These are phyloP conservation scores for Spodoptera litura DNA, from an alignment of 1,140 invertebrate species.

Conservation along the genomic window DNA sequence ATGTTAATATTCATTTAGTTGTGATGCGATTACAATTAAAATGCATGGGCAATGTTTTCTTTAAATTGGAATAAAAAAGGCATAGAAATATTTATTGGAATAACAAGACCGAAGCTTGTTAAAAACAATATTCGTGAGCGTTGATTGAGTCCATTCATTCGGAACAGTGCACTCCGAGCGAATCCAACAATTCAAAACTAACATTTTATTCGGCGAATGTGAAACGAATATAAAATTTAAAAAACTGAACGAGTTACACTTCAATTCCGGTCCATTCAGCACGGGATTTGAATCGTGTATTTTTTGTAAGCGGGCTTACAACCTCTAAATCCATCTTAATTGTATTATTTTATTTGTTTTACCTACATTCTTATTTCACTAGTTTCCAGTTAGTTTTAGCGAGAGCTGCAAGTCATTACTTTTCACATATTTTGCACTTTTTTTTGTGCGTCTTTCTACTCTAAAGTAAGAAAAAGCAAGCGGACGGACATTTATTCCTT, in stretches of 20 bases:
- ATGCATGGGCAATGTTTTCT: constrained; percentile 4
- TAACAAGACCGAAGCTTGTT: not conserved
- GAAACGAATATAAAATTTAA: constrained; percentile 8
- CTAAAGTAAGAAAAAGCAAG: too few species aligned
- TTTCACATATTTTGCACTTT: not conserved
- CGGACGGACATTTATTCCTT: not conserved
- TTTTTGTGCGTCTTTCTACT: too few species aligned
- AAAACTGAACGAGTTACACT: constrained; percentile 1
- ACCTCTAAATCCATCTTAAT: not conserved
- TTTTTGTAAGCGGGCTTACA: too few species aligned
- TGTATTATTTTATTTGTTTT: not conserved
- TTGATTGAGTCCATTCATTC: constrained; percentile 18
- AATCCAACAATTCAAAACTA: constrained; percentile 32
- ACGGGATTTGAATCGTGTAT: not conserved
- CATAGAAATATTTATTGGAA: not conserved
- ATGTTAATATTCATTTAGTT: not conserved
- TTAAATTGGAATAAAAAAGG: too few species aligned
- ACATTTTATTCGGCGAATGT: constrained; percentile 4
- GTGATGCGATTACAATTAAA: constrained; percentile 3
- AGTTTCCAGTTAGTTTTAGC: not conserved
- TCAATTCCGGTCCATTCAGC: not conserved
- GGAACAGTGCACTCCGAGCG: constrained; percentile 12
- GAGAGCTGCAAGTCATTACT: constrained; percentile 1
- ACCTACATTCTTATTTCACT: not conserved
- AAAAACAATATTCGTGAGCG: constrained; percentile 11